phyloP scores from a whole-genome alignment of 2,797 vertebrate species.

The Moxostoma hubbsi region DNA sequence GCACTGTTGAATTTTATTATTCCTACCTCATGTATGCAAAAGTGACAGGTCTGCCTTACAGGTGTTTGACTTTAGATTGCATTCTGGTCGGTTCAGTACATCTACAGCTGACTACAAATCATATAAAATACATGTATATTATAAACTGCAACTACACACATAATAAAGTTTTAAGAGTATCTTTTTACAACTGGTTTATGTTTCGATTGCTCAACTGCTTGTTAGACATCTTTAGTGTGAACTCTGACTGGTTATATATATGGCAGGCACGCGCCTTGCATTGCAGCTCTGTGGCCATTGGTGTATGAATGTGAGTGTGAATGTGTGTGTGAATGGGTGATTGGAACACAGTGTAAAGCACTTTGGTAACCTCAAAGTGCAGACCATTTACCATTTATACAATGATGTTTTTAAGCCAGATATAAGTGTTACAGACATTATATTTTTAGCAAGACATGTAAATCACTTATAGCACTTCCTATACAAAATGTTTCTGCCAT shows the following conservation, averaged over 20 bases:
- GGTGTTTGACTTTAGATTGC: not conserved
- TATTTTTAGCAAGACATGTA: slow-evolving; percentile 23
- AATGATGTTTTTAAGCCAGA: not conserved
- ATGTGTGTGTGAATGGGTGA: too few relatives aligned
- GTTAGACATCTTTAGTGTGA: not conserved
- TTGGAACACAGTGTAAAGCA: too few relatives aligned
- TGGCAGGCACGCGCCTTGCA: too few relatives aligned
- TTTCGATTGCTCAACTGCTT: slow-evolving; percentile 6
- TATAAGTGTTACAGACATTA: not conserved
- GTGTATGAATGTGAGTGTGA: too few relatives aligned
- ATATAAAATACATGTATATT: not conserved
- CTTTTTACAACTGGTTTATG: not conserved
- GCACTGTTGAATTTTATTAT: slow-evolving; percentile 3
- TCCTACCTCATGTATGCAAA: not conserved
- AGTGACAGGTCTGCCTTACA: not conserved
- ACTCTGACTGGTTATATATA: not conserved
- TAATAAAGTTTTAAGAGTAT: not conserved
- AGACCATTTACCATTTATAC: not conserved
- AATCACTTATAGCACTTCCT: slow-evolving; percentile 30
- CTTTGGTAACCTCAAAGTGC: too few relatives aligned
- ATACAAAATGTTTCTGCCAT: slow-evolving; percentile 36
- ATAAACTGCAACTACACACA: not conserved
- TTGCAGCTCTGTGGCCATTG: too few relatives aligned
- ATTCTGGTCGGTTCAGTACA: not conserved
- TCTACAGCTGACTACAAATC: not conserved